Conservation (phyloP, 2,113 vertebrate genomes). For the Apaloderma vittatum region DNA sequence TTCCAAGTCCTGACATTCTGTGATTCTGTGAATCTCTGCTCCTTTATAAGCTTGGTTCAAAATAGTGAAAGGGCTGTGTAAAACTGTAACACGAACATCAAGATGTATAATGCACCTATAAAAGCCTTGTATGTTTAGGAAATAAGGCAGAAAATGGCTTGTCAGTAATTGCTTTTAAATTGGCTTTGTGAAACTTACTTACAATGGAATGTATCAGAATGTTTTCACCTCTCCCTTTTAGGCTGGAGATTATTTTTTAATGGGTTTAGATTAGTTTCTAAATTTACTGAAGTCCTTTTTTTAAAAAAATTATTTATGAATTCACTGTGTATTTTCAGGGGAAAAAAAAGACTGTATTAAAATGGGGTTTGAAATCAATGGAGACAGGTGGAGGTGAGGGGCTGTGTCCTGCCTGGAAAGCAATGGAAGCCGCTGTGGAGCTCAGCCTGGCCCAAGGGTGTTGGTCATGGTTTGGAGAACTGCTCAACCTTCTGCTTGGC, state of each 20-base stretch:
- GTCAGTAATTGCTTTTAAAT: slow-evolving; percentile 16
- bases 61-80: slow-evolving; percentile 1
- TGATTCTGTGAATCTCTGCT: not conserved
- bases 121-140: not conserved
- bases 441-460: fast-evolving
- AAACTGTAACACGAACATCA: not conserved
- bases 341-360: not conserved
- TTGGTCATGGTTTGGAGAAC: not conserved
- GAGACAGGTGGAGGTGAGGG: not conserved
- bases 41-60: not conserved
- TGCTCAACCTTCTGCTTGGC: not conserved
- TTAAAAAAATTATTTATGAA: not conserved
- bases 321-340: slow-evolving; percentile 36
- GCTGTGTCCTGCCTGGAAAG: not conserved
- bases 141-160: not conserved
- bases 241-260: not conserved
- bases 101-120: not conserved
- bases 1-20: too few relatives aligned
- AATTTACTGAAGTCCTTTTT: not conserved
- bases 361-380: not conserved
- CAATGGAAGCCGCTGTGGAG: not conserved
- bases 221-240: not conserved
- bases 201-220: slow-evolving; percentile 30
- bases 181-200: not conserved
- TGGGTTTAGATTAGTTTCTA: not conserved